Percentiles rank a stretch among this genome's conserved stretches.
These are phyloP conservation scores for Limnephilus auricula DNA, from an alignment of 2,888 invertebrate genomes.

Conservation along the genomic window DNA sequence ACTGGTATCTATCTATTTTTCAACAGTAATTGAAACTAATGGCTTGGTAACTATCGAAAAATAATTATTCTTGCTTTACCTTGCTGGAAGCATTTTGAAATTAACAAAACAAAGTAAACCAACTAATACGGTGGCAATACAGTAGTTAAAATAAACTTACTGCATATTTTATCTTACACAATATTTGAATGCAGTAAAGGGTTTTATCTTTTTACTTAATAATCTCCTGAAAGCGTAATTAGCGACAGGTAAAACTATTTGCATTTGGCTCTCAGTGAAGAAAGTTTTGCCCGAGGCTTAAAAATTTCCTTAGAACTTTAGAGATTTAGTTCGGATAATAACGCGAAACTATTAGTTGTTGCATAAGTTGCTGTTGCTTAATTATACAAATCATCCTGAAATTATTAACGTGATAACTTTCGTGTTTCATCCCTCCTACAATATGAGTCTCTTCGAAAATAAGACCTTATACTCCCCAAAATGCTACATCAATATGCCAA, in stretches of 20 bases:
- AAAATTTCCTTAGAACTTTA: slow-evolving; percentile 44
- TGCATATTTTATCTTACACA: neutral
- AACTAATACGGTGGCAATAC: neutral
- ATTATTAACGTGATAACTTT: neutral
- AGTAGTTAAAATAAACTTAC: neutral
- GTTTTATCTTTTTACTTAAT: neutral
- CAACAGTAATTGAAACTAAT: neutral
- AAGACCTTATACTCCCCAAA: no score
- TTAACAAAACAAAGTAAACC: neutral
- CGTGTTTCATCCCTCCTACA: neutral
- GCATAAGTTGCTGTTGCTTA: neutral
- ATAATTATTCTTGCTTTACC: neutral
- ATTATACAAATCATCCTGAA: neutral
- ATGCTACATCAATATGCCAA: no score
- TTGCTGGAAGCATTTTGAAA: neutral
- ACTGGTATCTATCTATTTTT: neutral
- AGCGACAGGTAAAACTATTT: slow-evolving; percentile 50
- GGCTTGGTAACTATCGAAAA: neutral
- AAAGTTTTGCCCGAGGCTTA: slow-evolving; percentile 53
- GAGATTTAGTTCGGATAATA: slow-evolving; percentile 39
- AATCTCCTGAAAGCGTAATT: neutral
- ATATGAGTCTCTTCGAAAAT: neutral
- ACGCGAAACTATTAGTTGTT: slow-evolving; percentile 51
- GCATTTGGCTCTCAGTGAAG: slow-evolving; percentile 46
- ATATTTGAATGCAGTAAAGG: neutral